Percentiles rank a stretch among this genome's conserved stretches.
Evolutionary conservation across 2,113 vertebrate genomes (phyloP).

Genomic region (Mesocricetus auratus): DNA sequence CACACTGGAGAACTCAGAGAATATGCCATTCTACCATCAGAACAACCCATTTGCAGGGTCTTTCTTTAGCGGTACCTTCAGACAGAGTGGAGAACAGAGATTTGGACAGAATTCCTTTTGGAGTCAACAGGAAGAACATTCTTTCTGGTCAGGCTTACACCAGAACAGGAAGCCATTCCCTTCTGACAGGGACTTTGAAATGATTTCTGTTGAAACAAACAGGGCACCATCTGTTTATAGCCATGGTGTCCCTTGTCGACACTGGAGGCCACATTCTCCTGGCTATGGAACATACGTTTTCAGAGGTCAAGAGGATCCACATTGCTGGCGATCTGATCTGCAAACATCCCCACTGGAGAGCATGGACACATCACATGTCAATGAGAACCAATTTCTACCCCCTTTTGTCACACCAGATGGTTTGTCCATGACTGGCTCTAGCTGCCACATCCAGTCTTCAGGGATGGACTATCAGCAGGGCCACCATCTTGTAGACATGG

Average conservation of each 20-base stretch:
- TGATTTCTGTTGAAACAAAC: constrained; percentile 76
- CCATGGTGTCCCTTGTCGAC: constrained; percentile 18
- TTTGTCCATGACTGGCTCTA: not conserved
- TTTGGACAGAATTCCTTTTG: constrained; percentile 75
- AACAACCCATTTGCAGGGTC: constrained; percentile 81
- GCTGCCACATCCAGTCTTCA: constrained; percentile 11
- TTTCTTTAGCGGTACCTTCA: constrained; percentile 77
- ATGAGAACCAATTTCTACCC: constrained; percentile 13
- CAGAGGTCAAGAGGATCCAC: constrained; percentile 71
- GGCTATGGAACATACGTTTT: constrained; percentile 2
- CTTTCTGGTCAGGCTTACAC: constrained; percentile 78
- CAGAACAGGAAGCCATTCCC: constrained; percentile 76
- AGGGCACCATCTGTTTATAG: constrained; percentile 49
- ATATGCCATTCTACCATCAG: constrained; percentile 82
- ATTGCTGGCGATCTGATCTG: constrained; percentile 68
- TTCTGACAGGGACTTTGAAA: constrained; percentile 82
- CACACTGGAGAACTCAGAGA: constrained; percentile 85
- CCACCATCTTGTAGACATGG: not conserved
- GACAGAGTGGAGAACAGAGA: constrained; percentile 74
- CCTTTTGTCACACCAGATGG: not conserved
- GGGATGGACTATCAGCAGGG: not conserved
- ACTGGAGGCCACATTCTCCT: constrained; percentile 52
- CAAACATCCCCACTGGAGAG: constrained; percentile 68
- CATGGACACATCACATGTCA: constrained; percentile 69
- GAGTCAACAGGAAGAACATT: constrained; percentile 75